Evolutionary conservation across 2,113 vertebrate species (phyloP).

Genomic region (Phrynocephalus versicolor): DNA sequence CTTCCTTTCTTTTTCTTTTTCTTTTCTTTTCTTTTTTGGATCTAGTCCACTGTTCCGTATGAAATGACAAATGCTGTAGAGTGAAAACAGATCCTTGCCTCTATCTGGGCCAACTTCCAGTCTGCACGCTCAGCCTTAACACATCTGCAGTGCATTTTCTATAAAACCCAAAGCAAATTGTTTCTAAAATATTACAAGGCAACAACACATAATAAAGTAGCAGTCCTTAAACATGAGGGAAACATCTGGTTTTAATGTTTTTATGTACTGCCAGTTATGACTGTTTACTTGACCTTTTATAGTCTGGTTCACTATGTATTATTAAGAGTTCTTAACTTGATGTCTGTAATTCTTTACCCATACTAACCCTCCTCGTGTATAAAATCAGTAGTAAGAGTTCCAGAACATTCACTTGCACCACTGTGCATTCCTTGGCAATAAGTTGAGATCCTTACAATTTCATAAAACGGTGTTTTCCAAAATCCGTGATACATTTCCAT

Average conservation of each 20-base stretch:
- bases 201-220: slow-evolving; percentile 35
- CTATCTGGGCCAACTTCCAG: background rate
- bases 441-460: background rate
- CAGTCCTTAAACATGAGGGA: slow-evolving; percentile 9
- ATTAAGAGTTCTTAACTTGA: slow-evolving; percentile 60
- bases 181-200: slow-evolving; percentile 34
- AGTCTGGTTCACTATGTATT: slow-evolving; percentile 43
- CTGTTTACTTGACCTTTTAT: slow-evolving; percentile 56
- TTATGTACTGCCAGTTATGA: slow-evolving; percentile 28
- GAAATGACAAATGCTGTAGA: background rate
- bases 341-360: background rate
- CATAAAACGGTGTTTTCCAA: background rate
- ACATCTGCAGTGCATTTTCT: slow-evolving; percentile 3
- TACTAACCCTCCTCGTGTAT: slow-evolving; percentile 43
- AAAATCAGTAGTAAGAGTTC: slow-evolving; percentile 46
- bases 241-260: slow-evolving; percentile 47
- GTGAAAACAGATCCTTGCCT: slow-evolving; percentile 1
- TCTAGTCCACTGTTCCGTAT: background rate
- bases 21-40: too few relatives aligned
- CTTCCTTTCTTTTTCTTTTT: too few relatives aligned
- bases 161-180: slow-evolving; percentile 27
- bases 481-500: slow-evolving; percentile 9
- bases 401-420: slow-evolving; percentile 31
- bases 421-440: slow-evolving; percentile 15
- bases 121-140: background rate